Evolutionary conservation across 2,888 invertebrate genomes (phyloP), one percentile per base, ranked within the genome.

Genomic region (Brenthis hecate): DNA sequence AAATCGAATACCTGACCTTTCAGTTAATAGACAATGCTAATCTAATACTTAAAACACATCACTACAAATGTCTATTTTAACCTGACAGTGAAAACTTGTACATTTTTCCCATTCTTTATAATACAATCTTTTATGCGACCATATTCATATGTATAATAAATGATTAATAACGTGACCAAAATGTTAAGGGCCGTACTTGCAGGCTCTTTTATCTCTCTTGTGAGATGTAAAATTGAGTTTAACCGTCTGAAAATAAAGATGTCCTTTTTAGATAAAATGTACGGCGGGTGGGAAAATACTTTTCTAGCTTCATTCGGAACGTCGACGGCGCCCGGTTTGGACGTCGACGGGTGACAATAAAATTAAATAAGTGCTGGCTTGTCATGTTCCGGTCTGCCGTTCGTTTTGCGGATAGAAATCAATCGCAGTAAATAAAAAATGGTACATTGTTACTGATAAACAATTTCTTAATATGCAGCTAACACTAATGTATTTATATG

Each of bases 361-460:
- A 92, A 92, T 92, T 91, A 92, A 91, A 92, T 91, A 92, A 91
- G 90, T 91, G 87, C 87, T 83, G 88, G 88, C 89, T 87, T 86
- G 86, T 84, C 84, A 80, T 82, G 85, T 81, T 83, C 75, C 79
- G 81, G 82, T 80, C 82, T 83, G 75, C 81, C 82, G 83, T 87
- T 85, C 86, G 86, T 86, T 88, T 88, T 88, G 87, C 78, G 86
- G 88, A 85, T 83, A 83, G 85, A 92, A 23, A 48, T 43, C 48
- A 58, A 92, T 91, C 91, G 90, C 86, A 89, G 88, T 90, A 91
- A 91, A 91, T 90, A 91, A 91, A 91, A 91, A 91, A 88, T 85
- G 81, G 83, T 83, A 81, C 80, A 78, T 77, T 75, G 72, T 73
- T 74, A 77, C 81, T 77, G 79, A 74, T 73, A 70, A 61, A 53